Percentiles rank a stretch among this genome's conserved stretches.
Evolutionary conservation across 2,113 vertebrate species (phyloP).

Genomic region (Martes martes): DNA sequence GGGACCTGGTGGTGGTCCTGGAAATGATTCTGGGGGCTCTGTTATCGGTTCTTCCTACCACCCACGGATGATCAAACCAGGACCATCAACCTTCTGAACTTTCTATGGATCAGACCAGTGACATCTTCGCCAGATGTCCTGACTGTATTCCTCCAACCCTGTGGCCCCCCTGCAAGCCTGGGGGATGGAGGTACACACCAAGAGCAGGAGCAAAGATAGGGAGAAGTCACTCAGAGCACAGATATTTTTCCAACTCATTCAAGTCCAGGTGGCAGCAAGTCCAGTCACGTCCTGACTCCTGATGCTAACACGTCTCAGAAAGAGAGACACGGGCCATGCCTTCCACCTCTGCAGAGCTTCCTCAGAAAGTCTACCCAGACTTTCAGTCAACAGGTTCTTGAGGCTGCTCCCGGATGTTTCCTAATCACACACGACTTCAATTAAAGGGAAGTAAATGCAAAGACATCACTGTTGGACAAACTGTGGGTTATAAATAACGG

Average conservation of each 20-base stretch:
- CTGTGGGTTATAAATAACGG: not conserved
- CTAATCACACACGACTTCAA: not conserved
- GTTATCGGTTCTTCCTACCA: rapidly evolving
- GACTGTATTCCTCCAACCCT: no score
- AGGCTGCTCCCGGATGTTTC: not conserved
- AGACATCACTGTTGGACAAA: not conserved
- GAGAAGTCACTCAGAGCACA: not conserved
- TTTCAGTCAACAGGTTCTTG: not conserved
- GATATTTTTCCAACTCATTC: not conserved
- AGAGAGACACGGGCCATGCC: rapidly evolving
- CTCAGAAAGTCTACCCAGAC: not conserved
- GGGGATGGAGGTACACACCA: rapidly evolving
- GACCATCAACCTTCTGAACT: not conserved
- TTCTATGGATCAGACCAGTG: no score
- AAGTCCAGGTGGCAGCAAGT: not conserved
- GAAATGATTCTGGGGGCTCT: not conserved
- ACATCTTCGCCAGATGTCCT: rapidly evolving
- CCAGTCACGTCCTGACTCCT: not conserved
- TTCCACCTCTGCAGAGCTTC: rapidly evolving
- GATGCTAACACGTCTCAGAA: rapidly evolving
- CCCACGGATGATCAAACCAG: not conserved
- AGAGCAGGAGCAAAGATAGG: not conserved
- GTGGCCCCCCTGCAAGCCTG: rapidly evolving
- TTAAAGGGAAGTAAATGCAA: not conserved
- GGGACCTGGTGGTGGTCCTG: not conserved